Percentiles rank a stretch among this genome's conserved stretches.
Conservation (phyloP, 2,888 invertebrate species). For the Watsonalla binaria region DNA sequence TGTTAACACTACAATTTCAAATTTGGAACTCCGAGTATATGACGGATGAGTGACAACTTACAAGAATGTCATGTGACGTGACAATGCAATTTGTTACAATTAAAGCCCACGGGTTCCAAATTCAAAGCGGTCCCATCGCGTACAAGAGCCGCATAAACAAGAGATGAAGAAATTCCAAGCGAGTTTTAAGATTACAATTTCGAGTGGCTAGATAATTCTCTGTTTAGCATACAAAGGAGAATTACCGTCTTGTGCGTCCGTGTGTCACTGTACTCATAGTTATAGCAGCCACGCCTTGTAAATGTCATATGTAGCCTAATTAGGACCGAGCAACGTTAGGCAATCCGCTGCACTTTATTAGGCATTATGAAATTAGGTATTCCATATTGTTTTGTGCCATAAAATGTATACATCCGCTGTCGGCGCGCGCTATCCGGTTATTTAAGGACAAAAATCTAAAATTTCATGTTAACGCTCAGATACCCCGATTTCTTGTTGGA, state of each 20-base stretch:
- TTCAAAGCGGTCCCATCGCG: slow-evolving; percentile 26
- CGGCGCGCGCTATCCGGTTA: background rate
- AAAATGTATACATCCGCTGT: background rate
- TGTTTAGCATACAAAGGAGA: slow-evolving; percentile 77
- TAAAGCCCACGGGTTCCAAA: slow-evolving; percentile 15
- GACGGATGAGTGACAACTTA: background rate
- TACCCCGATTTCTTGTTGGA: background rate
- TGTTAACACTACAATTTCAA: background rate
- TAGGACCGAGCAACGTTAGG: slow-evolving; percentile 59
- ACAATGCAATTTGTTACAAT: slow-evolving; percentile 2
- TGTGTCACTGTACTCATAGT: slow-evolving; percentile 59
- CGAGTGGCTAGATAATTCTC: slow-evolving; percentile 75
- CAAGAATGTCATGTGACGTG: background rate
- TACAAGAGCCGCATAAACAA: slow-evolving; percentile 48
- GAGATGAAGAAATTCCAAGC: slow-evolving; percentile 76
- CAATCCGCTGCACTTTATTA: slow-evolving; percentile 37
- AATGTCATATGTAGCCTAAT: slow-evolving; percentile 75
- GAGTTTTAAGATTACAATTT: slow-evolving; percentile 76
- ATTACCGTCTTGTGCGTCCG: slow-evolving; percentile 71
- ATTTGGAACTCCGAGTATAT: background rate
- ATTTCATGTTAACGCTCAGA: background rate
- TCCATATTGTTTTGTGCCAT: background rate
- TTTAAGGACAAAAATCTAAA: background rate
- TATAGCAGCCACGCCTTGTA: slow-evolving; percentile 72
- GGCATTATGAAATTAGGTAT: slow-evolving; percentile 31